These are phyloP conservation scores for Diaprepes abbreviatus DNA, from an alignment of 2,888 invertebrate species.

Conservation along the genomic window DNA sequence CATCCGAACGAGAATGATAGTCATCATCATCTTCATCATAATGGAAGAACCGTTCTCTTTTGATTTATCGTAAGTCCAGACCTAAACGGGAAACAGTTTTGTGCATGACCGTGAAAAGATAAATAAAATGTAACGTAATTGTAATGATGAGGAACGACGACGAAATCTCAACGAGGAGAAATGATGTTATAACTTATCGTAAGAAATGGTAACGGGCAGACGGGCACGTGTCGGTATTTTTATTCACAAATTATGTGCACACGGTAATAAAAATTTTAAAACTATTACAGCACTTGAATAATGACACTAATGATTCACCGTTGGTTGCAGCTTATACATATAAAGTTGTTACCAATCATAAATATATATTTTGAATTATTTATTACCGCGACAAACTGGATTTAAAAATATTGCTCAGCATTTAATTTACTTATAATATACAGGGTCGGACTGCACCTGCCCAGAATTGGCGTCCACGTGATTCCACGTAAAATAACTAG, in stretches of 20 bases:
- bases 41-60: conserved; percentile 44
- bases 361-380: too few relatives aligned
- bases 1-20: conserved; percentile 13
- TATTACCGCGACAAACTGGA: too few relatives aligned
- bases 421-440: too few relatives aligned
- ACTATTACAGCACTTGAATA: conserved; percentile 7
- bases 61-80: conserved; percentile 41
- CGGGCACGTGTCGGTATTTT: conserved; percentile 24
- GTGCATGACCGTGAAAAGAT: conserved; percentile 46
- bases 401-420: too few relatives aligned
- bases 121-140: conserved; percentile 40
- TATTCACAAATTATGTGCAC: not conserved
- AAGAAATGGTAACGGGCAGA: conserved; percentile 25
- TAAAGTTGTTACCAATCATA: too few relatives aligned
- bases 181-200: conserved; percentile 26
- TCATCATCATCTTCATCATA: conserved; percentile 28
- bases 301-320: conserved; percentile 4
- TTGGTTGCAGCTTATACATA: too few relatives aligned
- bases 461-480: too few relatives aligned
- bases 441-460: too few relatives aligned
- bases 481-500: too few relatives aligned
- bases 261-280: too few relatives aligned
- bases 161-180: conserved; percentile 30
- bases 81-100: conserved; percentile 41
- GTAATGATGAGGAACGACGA: conserved; percentile 34